Evolutionary conservation across 2,888 invertebrate species (phyloP).

Genomic region (Vesta saturnalis): DNA sequence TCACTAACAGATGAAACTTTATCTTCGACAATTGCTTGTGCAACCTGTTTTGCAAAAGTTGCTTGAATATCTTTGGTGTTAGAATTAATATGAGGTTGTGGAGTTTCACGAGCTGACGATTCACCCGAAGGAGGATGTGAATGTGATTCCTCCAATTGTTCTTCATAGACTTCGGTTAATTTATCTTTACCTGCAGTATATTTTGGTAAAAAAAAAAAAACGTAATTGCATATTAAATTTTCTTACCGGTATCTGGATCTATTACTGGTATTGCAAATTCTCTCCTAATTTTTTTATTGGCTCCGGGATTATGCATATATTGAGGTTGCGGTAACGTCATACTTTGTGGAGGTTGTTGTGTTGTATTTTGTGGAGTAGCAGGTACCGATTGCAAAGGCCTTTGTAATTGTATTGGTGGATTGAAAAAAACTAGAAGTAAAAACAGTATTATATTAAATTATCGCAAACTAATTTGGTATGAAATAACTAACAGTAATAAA

Average conservation of each 20-base stretch:
- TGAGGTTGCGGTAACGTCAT: slow-evolving; percentile 40
- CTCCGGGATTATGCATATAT: slow-evolving; percentile 31
- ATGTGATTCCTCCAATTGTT: slow-evolving; percentile 47
- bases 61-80: slow-evolving; percentile 57
- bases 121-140: slow-evolving; percentile 62
- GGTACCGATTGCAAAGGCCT: slow-evolving; percentile 36
- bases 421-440: slow-evolving; percentile 17
- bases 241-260: slow-evolving; percentile 57
- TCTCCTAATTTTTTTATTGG: slow-evolving; percentile 48
- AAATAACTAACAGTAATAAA: no score
- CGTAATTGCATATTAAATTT: slow-evolving; percentile 7
- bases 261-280: slow-evolving; percentile 58
- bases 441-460: not conserved
- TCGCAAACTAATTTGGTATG: no score
- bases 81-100: slow-evolving; percentile 58
- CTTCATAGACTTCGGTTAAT: slow-evolving; percentile 59
- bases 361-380: slow-evolving; percentile 46
- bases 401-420: slow-evolving; percentile 19
- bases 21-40: slow-evolving; percentile 50
- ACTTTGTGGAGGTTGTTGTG: slow-evolving; percentile 44
- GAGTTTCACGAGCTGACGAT: slow-evolving; percentile 64
- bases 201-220: not conserved
- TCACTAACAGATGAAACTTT: slow-evolving; percentile 38
- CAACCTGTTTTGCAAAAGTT: slow-evolving; percentile 57
- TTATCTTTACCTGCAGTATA: slow-evolving; percentile 53